phyloP scores from a whole-genome alignment of 1,140 invertebrate genomes.

The Streblospio benedicti region DNA sequence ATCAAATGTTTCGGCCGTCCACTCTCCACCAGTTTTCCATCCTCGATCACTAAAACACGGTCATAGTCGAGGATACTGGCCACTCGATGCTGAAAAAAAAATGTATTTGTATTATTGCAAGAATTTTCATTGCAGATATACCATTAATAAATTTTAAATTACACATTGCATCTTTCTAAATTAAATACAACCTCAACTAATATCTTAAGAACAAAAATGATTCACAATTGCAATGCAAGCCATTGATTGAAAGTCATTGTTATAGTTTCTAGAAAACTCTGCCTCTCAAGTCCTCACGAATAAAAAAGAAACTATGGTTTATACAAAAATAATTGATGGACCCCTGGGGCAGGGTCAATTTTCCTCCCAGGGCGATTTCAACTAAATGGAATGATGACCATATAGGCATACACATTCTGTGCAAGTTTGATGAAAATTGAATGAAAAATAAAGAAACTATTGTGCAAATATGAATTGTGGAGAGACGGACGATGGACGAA shows the following conservation, averaged over 20 bases:
- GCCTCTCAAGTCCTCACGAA: not conserved
- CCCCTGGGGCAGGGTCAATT: no score
- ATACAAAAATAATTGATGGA: no score
- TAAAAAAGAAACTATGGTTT: not conserved
- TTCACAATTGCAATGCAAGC: not conserved
- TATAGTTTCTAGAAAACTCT: not conserved
- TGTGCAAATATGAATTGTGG: no score
- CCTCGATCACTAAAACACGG: slow-evolving; percentile 64
- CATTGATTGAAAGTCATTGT: not conserved
- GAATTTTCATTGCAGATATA: not conserved
- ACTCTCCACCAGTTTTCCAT: slow-evolving; percentile 63
- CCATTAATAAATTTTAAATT: no score
- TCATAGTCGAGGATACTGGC: slow-evolving; percentile 65
- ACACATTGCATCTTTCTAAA: not conserved
- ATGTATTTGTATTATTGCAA: not conserved
- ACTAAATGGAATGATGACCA: no score
- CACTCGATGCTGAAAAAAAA: slow-evolving; percentile 54
- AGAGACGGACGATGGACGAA: no score
- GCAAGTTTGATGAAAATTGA: no score
- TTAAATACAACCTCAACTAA: not conserved
- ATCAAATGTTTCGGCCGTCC: no score
- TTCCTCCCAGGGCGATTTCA: no score
- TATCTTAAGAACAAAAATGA: not conserved
- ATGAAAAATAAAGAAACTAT: no score
- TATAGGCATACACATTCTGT: no score